phyloP scores from a whole-genome alignment of 1,140 invertebrate genomes.

The Matsumurasca onukii region DNA sequence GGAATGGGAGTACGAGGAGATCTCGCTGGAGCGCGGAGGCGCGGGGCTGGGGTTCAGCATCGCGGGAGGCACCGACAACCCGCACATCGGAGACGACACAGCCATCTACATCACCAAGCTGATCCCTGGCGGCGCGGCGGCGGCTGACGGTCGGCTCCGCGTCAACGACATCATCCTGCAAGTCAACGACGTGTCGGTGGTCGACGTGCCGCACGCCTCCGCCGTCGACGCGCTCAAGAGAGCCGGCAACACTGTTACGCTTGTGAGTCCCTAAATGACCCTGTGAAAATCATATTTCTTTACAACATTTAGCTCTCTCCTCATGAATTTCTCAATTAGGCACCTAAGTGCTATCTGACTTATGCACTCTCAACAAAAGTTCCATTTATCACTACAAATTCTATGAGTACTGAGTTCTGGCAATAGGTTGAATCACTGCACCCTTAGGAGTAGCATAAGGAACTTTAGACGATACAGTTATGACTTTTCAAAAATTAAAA shows the following conservation, averaged over 20 bases:
- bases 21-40: constrained; percentile 79
- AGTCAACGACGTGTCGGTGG: constrained; percentile 89
- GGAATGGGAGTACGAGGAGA: constrained; percentile 85
- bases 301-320: too few relatives aligned
- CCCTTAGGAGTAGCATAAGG: too few relatives aligned
- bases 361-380: too few relatives aligned
- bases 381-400: too few relatives aligned
- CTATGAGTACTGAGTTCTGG: too few relatives aligned
- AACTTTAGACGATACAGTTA: too few relatives aligned
- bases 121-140: constrained; percentile 96
- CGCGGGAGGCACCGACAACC: constrained; percentile 95
- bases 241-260: constrained; percentile 89
- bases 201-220: constrained; percentile 87
- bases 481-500: too few relatives aligned
- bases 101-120: constrained; percentile 99
- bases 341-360: too few relatives aligned
- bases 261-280: too few relatives aligned
- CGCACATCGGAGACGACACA: constrained; percentile 80
- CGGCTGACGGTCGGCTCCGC: constrained; percentile 81
- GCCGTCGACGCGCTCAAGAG: constrained; percentile 96
- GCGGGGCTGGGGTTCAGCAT: constrained; percentile 96
- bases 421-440: too few relatives aligned
- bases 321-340: too few relatives aligned
- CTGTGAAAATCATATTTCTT: too few relatives aligned
- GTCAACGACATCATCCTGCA: constrained; percentile 89